phyloP scores from a whole-genome alignment of 2,888 invertebrate species.

The Trypoxylon attenuatum region DNA sequence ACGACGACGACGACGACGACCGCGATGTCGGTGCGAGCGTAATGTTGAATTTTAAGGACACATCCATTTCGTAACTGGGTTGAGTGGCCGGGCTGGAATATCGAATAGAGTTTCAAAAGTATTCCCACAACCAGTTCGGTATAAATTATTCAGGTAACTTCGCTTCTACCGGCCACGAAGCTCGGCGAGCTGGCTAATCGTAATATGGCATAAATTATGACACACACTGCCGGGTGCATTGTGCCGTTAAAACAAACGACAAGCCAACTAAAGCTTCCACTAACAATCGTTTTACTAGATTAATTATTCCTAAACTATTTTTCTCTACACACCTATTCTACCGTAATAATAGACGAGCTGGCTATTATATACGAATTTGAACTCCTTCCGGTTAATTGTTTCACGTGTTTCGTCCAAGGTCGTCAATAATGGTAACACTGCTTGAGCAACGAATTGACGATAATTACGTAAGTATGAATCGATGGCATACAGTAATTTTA shows the following conservation, averaged over 20 bases:
- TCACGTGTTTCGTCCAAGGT: too few species aligned
- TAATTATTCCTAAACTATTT: too few species aligned
- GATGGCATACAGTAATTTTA: slow-evolving; percentile 16
- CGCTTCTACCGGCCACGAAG: not conserved
- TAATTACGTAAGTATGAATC: slow-evolving; percentile 18
- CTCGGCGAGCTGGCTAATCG: slow-evolving; percentile 7
- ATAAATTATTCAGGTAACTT: slow-evolving; percentile 1
- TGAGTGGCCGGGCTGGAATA: slow-evolving; percentile 18
- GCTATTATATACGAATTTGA: too few species aligned
- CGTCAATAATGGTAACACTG: not conserved
- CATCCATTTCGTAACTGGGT: slow-evolving; percentile 16
- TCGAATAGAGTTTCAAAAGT: slow-evolving; percentile 15
- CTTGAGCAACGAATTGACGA: slow-evolving; percentile 9
- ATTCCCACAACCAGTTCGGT: slow-evolving; percentile 2
- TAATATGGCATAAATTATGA: slow-evolving; percentile 12
- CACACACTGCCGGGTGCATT: not conserved
- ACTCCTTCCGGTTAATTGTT: too few species aligned
- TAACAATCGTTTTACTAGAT: too few species aligned
- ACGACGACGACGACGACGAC: not conserved
- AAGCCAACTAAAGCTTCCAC: too few species aligned
- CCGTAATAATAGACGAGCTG: too few species aligned
- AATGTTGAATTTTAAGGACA: slow-evolving; percentile 18
- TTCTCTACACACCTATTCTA: too few species aligned
- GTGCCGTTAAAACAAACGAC: slow-evolving; percentile 1
- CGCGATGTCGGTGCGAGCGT: slow-evolving; percentile 9